Conservation (phyloP, 2,113 vertebrate species). For the Dipodomys ordii region DNA sequence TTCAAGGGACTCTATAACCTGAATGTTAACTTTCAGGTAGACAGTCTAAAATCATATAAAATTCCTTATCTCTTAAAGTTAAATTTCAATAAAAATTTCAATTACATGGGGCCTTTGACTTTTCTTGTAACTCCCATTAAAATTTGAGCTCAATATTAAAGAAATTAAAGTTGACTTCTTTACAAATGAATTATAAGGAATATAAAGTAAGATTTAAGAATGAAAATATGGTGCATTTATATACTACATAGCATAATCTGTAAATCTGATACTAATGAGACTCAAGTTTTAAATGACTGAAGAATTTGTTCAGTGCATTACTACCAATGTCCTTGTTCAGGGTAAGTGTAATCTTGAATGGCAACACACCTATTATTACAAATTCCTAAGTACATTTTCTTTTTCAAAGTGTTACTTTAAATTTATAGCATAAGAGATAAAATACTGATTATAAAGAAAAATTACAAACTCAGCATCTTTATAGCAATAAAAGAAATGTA, state of each 20-base stretch:
- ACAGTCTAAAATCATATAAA: background rate
- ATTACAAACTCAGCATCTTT: conserved; percentile 51
- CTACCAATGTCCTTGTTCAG: conserved; percentile 83
- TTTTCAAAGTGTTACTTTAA: conserved; percentile 87
- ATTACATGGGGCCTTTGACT: conserved; percentile 77
- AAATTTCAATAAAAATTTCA: conserved; percentile 84
- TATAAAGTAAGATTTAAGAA: conserved; percentile 82
- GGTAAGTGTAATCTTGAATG: conserved; percentile 86
- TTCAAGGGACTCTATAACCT: conserved; percentile 53
- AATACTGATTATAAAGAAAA: conserved; percentile 74
- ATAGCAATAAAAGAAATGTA: conserved; percentile 50
- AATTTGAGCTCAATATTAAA: conserved; percentile 83
- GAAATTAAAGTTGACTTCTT: conserved; percentile 84
- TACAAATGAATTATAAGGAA: conserved; percentile 80
- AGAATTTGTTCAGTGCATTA: conserved; percentile 85
- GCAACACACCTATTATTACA: conserved; percentile 86
- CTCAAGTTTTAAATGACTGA: conserved; percentile 84
- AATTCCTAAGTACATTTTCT: conserved; percentile 86
- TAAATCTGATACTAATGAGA: conserved; percentile 87
- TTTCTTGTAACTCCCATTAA: conserved; percentile 81
- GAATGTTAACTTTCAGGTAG: conserved; percentile 73
- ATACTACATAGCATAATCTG: conserved; percentile 80
- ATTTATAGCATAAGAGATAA: conserved; percentile 84
- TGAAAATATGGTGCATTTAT: conserved; percentile 76
- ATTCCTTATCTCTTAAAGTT: conserved; percentile 48